These are phyloP conservation scores for Hyphantria cunea DNA, from an alignment of 1,140 invertebrate species.

Conservation along the genomic window DNA sequence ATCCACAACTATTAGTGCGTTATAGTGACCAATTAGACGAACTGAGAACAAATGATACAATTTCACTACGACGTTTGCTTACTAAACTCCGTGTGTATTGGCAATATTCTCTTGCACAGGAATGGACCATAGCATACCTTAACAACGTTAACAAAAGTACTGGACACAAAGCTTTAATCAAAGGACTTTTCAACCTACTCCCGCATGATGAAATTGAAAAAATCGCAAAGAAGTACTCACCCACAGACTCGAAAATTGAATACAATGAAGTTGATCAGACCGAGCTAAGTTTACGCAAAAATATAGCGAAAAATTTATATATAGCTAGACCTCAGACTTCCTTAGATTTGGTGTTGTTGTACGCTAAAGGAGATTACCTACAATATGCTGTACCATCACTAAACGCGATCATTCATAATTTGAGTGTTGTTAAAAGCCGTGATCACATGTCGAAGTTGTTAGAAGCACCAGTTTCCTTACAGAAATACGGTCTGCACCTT, in stretches of 20 bases:
- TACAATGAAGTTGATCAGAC: slow-evolving; percentile 48
- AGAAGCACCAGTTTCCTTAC: slow-evolving; percentile 47
- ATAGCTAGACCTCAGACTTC: slow-evolving; percentile 48
- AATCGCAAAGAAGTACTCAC: slow-evolving; percentile 47
- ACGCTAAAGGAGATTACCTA: slow-evolving; percentile 60
- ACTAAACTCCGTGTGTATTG: slow-evolving; percentile 59
- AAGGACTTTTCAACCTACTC: slow-evolving; percentile 44
- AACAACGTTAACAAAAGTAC: slow-evolving; percentile 32
- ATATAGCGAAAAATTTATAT: slow-evolving; percentile 48
- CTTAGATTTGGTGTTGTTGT: slow-evolving; percentile 42
- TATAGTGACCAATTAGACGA: slow-evolving; percentile 36
- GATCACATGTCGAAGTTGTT: slow-evolving; percentile 39
- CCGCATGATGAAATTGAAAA: slow-evolving; percentile 39
- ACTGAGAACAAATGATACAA: slow-evolving; percentile 37
- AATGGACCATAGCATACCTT: slow-evolving; percentile 40
- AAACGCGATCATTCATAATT: slow-evolving; percentile 43
- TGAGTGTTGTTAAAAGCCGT: slow-evolving; percentile 32
- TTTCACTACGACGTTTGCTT: slow-evolving; percentile 41
- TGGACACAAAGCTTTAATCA: slow-evolving; percentile 44
- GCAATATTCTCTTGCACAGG: slow-evolving; percentile 39
- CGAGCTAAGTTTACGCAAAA: slow-evolving; percentile 42
- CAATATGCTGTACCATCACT: slow-evolving; percentile 56
- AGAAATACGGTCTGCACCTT: slow-evolving; percentile 51
- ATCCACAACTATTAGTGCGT: slow-evolving; percentile 45
- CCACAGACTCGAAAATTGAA: slow-evolving; percentile 50